phyloP scores from a whole-genome alignment of 37 sponge, comb jelly and placozoan genomes.

The Spongilla lacustris region DNA sequence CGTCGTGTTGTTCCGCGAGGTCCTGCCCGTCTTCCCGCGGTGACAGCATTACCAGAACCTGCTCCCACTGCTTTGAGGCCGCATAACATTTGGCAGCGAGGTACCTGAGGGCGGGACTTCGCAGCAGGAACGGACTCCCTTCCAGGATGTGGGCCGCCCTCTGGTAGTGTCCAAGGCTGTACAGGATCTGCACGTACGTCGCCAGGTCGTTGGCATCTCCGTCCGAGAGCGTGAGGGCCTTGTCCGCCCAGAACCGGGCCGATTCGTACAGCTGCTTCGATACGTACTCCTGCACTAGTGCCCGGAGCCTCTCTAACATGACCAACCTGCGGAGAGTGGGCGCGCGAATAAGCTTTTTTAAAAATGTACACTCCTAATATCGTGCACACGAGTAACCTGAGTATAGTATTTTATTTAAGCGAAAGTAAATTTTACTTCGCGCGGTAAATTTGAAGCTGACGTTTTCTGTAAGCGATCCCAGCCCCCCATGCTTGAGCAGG shows the following conservation, averaged over 20 bases:
- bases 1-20: neutral
- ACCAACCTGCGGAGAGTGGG: neutral
- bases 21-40: neutral
- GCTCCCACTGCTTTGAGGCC: conserved; percentile 71
- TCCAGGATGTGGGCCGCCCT: conserved; percentile 58
- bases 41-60: conserved; percentile 41
- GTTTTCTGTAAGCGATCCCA: neutral
- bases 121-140: neutral
- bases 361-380: too few relatives aligned
- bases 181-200: conserved; percentile 41
- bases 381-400: too few relatives aligned
- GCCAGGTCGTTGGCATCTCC: conserved; percentile 60
- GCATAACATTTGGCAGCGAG: conserved; percentile 75
- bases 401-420: neutral
- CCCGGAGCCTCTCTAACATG: conserved; percentile 28
- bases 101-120: conserved; percentile 46
- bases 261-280: conserved; percentile 37
- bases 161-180: conserved; percentile 47
- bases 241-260: conserved; percentile 88
- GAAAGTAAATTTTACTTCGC: neutral
- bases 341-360: too few relatives aligned
- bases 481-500: neutral
- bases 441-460: neutral
- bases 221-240: conserved; percentile 62
- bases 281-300: conserved; percentile 49